These are phyloP conservation scores for Cepaea hortensis DNA, from an alignment of 2,888 invertebrate genomes.

Conservation along the genomic window DNA sequence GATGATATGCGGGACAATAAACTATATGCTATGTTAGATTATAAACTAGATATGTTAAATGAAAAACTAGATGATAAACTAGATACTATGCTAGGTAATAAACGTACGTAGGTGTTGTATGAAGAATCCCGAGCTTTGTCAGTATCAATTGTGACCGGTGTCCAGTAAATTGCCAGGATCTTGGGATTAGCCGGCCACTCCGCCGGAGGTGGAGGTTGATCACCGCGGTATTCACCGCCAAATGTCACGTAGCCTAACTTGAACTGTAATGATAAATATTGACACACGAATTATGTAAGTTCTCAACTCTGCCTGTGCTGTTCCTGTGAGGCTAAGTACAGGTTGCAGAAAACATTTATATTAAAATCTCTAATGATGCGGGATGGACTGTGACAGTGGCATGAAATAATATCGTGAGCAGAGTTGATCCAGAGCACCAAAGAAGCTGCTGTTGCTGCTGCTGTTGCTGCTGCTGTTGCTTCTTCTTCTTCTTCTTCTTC, in stretches of 20 bases:
- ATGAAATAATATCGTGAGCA: no score
- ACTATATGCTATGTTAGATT: background rate
- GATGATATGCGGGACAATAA: background rate
- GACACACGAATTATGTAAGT: no score
- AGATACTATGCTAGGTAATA: background rate
- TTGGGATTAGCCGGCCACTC: background rate
- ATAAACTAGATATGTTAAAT: background rate
- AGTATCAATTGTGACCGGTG: background rate
- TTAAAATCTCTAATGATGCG: no score
- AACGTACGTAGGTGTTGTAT: background rate
- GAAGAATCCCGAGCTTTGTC: background rate
- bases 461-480: background rate
- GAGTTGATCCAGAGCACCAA: no score
- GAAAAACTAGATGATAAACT: background rate
- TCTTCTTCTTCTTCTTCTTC: background rate
- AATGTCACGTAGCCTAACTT: no score
- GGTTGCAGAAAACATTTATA: no score
- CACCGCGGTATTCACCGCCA: no score
- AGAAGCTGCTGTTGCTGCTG: no score
- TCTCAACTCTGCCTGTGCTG: no score
- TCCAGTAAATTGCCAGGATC: conserved; percentile 25
- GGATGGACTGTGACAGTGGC: no score
- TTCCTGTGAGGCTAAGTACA: no score
- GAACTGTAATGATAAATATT: no score
- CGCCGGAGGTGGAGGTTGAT: background rate